Evolutionary conservation across 2,888 invertebrate genomes (phyloP).

Genomic region (Sminthurides aquaticus): DNA sequence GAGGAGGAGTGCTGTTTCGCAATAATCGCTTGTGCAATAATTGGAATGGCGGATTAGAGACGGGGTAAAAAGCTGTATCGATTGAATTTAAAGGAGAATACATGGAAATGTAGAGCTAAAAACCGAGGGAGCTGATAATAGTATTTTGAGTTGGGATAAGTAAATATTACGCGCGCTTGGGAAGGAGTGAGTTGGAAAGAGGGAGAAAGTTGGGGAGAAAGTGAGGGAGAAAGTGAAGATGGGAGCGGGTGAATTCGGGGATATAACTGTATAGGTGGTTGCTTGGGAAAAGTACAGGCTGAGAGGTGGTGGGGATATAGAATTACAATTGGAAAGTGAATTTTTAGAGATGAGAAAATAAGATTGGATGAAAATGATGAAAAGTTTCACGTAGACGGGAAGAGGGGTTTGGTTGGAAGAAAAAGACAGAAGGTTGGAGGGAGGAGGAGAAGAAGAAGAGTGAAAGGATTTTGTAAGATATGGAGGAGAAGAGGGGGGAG

Average conservation of each 20-base stretch:
- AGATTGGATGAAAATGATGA: conserved; percentile 5
- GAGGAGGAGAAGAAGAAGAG: not conserved
- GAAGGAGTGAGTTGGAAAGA: not conserved
- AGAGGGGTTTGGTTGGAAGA: not conserved
- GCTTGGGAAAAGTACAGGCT: too few species aligned
- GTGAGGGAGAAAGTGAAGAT: not conserved
- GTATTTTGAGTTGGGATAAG: not conserved
- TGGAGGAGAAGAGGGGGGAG: not conserved
- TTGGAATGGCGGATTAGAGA: too few species aligned
- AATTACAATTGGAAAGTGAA: conserved; percentile 5
- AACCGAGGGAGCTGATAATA: not conserved
- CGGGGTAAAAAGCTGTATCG: too few species aligned
- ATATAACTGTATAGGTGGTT: not conserved
- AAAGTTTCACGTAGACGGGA: conserved; percentile 2
- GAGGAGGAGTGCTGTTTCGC: too few species aligned
- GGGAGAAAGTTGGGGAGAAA: not conserved
- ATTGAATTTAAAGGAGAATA: too few species aligned
- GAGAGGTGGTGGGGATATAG: not conserved
- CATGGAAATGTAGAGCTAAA: too few species aligned
- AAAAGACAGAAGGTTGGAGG: not conserved
- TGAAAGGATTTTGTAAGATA: not conserved
- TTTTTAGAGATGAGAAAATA: conserved; percentile 1
- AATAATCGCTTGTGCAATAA: too few species aligned
- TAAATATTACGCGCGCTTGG: not conserved
- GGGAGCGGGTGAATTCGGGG: not conserved